A percentile compares a stretch with the other conserved stretches of the same genome.
Evolutionary conservation across 2,113 vertebrate genomes (phyloP).

Genomic region (Aptenodytes patagonicus): DNA sequence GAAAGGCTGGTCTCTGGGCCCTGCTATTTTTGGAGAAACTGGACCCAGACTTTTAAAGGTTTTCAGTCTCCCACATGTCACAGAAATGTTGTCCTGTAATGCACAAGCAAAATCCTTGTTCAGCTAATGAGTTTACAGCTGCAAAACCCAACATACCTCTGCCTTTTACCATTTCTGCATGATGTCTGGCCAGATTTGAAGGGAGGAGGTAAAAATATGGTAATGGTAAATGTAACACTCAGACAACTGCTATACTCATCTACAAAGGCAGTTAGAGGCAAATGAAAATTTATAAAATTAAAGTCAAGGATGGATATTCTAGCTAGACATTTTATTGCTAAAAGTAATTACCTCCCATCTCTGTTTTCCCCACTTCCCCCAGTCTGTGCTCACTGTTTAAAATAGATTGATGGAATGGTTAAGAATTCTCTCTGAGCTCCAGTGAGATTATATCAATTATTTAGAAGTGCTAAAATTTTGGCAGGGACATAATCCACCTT

Average conservation of each 20-base stretch:
- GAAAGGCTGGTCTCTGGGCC: not conserved
- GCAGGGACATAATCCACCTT: slow-evolving; percentile 31
- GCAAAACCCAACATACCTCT: not conserved
- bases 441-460: slow-evolving; percentile 52
- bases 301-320: not conserved
- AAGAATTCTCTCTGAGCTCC: slow-evolving; percentile 10
- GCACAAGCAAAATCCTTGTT: not conserved
- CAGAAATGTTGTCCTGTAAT: not conserved
- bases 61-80: not conserved
- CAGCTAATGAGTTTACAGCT: not conserved
- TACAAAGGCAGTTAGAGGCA: not conserved
- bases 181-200: not conserved
- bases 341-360: not conserved
- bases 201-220: not conserved
- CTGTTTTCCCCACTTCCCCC: not conserved
- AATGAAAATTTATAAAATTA: not conserved
- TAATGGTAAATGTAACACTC: not conserved
- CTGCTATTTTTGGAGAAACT: not conserved
- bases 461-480: slow-evolving; percentile 52
- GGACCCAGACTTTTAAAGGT: not conserved
- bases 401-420: slow-evolving; percentile 26
- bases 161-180: not conserved
- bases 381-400: not conserved
- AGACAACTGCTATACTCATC: not conserved
- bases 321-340: not conserved